Evolutionary conservation across 2,113 vertebrate genomes (phyloP).

Genomic region (Herpetotheres cachinnans): DNA sequence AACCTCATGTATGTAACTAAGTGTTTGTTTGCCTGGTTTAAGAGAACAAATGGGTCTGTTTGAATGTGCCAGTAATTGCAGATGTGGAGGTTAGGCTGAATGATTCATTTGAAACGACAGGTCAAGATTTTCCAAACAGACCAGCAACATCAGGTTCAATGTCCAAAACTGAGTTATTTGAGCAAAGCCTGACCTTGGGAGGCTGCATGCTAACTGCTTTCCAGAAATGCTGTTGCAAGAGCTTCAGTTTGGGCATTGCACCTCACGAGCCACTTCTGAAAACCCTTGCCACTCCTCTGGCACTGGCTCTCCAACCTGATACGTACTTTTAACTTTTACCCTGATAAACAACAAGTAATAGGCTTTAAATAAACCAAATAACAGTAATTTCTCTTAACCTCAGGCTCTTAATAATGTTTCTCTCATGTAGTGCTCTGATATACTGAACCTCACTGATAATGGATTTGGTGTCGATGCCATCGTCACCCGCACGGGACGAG

Average conservation of each 20-base stretch:
- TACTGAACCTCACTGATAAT: neutral
- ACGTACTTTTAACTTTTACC: neutral
- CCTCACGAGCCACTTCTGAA: neutral
- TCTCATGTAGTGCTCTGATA: neutral
- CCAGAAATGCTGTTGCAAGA: neutral
- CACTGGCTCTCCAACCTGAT: neutral
- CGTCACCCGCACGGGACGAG: fast-evolving
- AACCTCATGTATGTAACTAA: neutral
- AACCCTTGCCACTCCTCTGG: neutral
- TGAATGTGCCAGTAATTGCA: neutral
- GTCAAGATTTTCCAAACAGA: neutral
- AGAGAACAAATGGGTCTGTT: neutral
- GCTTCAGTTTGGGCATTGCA: neutral
- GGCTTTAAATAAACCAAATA: slow-evolving; percentile 10
- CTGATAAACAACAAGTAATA: neutral
- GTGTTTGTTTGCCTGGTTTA: neutral
- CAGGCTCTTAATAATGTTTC: neutral
- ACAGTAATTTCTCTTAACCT: slow-evolving; percentile 21
- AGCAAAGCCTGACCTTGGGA: neutral
- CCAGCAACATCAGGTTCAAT: neutral
- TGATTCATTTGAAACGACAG: neutral
- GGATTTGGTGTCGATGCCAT: neutral
- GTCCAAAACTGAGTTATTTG: neutral
- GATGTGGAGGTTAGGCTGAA: neutral
- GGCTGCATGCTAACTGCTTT: neutral